Evolutionary conservation across 2,797 vertebrate species (phyloP).

Genomic region (Neopelma chrysocephalum): DNA sequence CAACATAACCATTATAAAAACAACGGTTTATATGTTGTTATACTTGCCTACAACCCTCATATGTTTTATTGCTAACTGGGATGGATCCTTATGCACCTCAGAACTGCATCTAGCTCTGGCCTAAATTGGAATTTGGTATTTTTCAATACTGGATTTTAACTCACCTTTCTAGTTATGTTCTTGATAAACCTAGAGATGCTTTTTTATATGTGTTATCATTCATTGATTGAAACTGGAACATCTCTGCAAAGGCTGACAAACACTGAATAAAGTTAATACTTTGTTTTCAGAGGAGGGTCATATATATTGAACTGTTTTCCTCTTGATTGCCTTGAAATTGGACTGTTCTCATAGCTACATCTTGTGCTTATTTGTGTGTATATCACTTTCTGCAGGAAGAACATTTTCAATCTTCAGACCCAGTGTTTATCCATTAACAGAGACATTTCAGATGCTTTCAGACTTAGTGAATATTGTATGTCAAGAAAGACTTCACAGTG

Average conservation of each 20-base stretch:
- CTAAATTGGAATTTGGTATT: background rate
- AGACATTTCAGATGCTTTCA: slow-evolving; percentile 20
- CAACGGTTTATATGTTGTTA: fast-evolving
- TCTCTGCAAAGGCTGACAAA: background rate
- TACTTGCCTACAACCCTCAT: background rate
- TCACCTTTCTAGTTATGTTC: background rate
- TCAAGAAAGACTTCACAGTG: background rate
- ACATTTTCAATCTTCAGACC: background rate
- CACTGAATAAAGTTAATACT: background rate
- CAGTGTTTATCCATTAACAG: background rate
- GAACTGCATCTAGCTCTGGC: background rate
- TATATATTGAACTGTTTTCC: background rate
- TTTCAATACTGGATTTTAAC: background rate
- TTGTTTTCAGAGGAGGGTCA: background rate
- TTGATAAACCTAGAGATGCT: background rate
- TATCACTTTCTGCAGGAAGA: background rate
- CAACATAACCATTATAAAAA: background rate
- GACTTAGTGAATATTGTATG: background rate
- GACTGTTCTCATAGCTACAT: background rate
- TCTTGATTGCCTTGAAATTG: background rate
- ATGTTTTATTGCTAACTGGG: background rate
- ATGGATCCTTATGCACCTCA: background rate
- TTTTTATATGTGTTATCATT: background rate
- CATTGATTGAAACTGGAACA: background rate
- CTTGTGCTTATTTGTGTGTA: background rate